Evolutionary conservation across 2,888 invertebrate genomes (phyloP).

Genomic region (Cephus pygmeus): DNA sequence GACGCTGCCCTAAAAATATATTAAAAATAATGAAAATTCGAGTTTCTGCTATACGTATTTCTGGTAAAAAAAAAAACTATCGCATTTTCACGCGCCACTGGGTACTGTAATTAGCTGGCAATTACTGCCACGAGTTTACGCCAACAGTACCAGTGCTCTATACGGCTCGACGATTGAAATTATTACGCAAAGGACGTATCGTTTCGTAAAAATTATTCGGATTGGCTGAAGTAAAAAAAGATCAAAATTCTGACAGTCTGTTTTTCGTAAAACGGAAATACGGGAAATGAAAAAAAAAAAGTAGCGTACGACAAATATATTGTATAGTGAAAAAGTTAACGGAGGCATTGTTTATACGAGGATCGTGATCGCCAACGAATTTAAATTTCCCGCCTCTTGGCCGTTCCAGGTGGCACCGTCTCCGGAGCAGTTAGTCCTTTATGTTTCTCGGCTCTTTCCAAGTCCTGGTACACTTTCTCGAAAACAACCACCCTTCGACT

Average conservation of each 20-base stretch:
- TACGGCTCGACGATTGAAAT: not conserved
- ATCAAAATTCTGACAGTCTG: not conserved
- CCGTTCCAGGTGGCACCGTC: not conserved
- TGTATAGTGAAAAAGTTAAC: not conserved
- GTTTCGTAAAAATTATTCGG: too few species aligned
- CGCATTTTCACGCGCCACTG: not conserved
- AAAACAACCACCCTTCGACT: conserved; percentile 27
- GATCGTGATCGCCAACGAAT: not conserved
- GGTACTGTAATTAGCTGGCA: not conserved
- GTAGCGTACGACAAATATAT: not conserved
- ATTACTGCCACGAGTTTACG: not conserved
- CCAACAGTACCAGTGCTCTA: not conserved
- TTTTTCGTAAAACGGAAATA: not conserved
- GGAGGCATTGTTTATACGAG: not conserved
- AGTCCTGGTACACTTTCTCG: not conserved
- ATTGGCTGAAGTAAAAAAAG: too few species aligned
- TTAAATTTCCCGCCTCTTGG: not conserved
- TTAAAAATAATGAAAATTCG: not conserved
- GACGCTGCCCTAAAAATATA: not conserved
- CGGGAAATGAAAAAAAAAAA: not conserved
- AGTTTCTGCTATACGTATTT: not conserved
- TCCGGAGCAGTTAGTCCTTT: not conserved
- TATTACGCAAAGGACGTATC: too few species aligned
- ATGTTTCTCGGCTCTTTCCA: not conserved
- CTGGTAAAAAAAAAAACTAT: not conserved